Conservation (phyloP, 2,888 invertebrate genomes). For the Yponomeuta malinellus region DNA sequence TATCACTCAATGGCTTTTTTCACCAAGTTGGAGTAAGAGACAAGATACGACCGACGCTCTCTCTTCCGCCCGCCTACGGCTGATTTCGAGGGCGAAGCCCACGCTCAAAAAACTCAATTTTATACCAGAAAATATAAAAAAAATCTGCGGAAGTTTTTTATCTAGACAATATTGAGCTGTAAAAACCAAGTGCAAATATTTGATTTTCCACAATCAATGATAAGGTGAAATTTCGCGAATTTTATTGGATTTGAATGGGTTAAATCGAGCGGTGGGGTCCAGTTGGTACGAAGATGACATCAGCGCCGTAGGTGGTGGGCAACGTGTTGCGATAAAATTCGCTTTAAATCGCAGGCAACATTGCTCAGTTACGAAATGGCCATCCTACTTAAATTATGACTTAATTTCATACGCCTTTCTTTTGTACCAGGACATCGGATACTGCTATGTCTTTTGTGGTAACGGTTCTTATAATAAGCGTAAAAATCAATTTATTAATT, state of each 20-base stretch:
- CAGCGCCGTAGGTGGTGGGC: conserved; percentile 58
- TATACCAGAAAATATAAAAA: conserved; percentile 41
- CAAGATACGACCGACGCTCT: conserved; percentile 56
- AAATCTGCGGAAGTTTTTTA: conserved; percentile 50
- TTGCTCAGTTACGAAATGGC: conserved; percentile 58
- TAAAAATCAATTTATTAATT: conserved; percentile 2
- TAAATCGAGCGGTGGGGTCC: not conserved
- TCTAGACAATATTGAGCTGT: conserved; percentile 44
- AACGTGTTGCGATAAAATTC: conserved; percentile 44
- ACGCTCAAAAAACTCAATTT: conserved; percentile 56
- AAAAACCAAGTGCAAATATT: conserved; percentile 4
- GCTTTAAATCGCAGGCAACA: conserved; percentile 38
- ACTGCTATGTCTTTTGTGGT: conserved; percentile 35
- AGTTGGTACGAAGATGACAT: conserved; percentile 37
- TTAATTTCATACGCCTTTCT: conserved; percentile 58
- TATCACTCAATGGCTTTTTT: conserved; percentile 37
- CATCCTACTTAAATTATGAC: conserved; percentile 66
- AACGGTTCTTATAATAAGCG: conserved; percentile 40
- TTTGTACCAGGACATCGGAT: conserved; percentile 51
- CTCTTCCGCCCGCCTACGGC: conserved; percentile 73
- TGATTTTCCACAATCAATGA: not conserved
- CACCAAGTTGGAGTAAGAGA: conserved; percentile 57
- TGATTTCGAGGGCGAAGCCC: conserved; percentile 46
- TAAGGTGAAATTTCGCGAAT: conserved; percentile 1
- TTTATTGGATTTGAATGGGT: not conserved